phyloP scores from a whole-genome alignment of 2,113 vertebrate species.

The Corydoras sp. region DNA sequence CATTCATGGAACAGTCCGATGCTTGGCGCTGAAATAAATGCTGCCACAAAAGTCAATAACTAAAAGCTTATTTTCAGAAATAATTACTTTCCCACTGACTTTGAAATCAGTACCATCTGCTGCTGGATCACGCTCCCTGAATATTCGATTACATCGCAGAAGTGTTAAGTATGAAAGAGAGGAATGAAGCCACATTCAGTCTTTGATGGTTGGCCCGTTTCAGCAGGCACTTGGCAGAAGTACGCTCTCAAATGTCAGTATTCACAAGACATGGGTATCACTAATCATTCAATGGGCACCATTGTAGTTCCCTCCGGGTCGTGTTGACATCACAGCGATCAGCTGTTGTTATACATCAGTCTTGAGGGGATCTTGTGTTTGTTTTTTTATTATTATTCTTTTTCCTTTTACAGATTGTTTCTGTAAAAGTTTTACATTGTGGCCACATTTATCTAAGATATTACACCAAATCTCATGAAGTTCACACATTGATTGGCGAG shows the following conservation, averaged over 20 bases:
- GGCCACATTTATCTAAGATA: too few species aligned
- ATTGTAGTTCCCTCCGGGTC: conserved; percentile 55
- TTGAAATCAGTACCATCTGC: conserved; percentile 24
- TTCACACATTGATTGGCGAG: too few species aligned
- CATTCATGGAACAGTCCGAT: conserved; percentile 37
- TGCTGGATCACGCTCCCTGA: conserved; percentile 5
- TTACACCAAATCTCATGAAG: too few species aligned
- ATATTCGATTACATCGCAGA: conserved; percentile 6
- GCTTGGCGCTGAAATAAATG: conserved; percentile 15
- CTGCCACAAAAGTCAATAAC: conserved; percentile 20
- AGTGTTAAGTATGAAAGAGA: conserved; percentile 8
- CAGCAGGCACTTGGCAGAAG: conserved; percentile 51
- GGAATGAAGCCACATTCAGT: conserved; percentile 7
- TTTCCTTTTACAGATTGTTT: neutral
- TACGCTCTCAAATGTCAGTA: conserved; percentile 57
- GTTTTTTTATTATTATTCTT: too few species aligned
- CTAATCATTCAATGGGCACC: conserved; percentile 57
- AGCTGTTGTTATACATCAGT: conserved; percentile 48
- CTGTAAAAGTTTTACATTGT: too few species aligned
- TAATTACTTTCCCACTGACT: conserved; percentile 28
- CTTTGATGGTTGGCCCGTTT: conserved; percentile 36
- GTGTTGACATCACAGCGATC: conserved; percentile 48
- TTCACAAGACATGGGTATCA: conserved; percentile 48
- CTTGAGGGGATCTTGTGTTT: neutral
- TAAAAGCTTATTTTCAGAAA: conserved; percentile 25